Evolutionary conservation across 2,797 vertebrate genomes (phyloP), one percentile per base, ranked within the genome.

Genomic region (Oreonectes daqikongensis): DNA sequence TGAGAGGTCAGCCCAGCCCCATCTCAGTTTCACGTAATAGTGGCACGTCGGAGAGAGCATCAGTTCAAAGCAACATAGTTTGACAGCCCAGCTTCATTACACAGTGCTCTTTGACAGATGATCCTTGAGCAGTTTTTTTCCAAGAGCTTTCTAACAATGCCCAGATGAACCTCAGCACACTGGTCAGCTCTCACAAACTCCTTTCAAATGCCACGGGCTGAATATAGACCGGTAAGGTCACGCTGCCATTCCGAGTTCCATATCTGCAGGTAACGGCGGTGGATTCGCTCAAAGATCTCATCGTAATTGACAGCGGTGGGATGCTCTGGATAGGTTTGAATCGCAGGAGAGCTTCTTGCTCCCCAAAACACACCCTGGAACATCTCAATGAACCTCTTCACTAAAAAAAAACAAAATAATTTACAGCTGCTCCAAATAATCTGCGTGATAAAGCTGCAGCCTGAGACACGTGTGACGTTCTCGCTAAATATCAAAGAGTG

Each of bases 81-180:
- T 80, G 83, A 81, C 76, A 72, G 76, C 68, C 42, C 22, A 7
- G 69, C 72, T 73, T 79, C 72, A 82, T 82, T 82, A 81, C 66
- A 66, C 61, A 50, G 71, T 46, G 66, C 69, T 67, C 64, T 64
- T 66, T 82, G 78, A 84, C 76, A 77, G 78, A 61, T 77, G 48
- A 24, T 77, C 63, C 74, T 69, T 60, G 75, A 76, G 79, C 69
- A 63, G 78, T 35, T 60, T 70, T 61, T 52, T 63, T 53, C n/a
- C 50, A 60, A 35, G 26, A 75, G 48, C 17, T 69, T 63, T 73
- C 65, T 70, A 74, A 81, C 74, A 78, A 71, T 66, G 40, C 67
- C 48, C 50, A 30, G 48, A 26, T 64, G 57, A 77, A 67, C 72
- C 77, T 46, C 7, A 20, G 59, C 32, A 20, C 30, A 9, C 38